Conservation (phyloP, 2,113 vertebrate genomes). For the Sylvia atricapilla region DNA sequence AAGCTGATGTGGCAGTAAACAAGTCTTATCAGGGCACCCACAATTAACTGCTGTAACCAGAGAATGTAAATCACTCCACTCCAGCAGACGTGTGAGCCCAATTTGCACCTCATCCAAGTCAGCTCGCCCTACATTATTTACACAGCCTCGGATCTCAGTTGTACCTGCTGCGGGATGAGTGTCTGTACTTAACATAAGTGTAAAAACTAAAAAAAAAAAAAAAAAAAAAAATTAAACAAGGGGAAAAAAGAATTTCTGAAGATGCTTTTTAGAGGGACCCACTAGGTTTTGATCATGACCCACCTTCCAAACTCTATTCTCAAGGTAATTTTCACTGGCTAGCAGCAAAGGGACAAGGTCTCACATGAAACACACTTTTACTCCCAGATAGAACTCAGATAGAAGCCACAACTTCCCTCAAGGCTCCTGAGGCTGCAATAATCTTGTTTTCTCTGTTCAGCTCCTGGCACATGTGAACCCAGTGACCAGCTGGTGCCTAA, state of each 20-base stretch:
- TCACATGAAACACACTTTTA: background rate
- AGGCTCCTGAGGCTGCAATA: slow-evolving; percentile 4
- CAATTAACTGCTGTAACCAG: slow-evolving; percentile 69
- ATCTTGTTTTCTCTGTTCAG: background rate
- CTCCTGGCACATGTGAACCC: background rate
- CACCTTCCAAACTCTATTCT: background rate
- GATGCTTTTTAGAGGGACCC: background rate
- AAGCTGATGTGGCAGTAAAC: slow-evolving; percentile 53
- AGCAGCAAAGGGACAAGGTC: background rate
- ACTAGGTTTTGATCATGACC: background rate
- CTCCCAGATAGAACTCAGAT: background rate
- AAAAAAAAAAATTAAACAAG: background rate
- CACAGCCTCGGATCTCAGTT: slow-evolving; percentile 77
- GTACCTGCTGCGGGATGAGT: slow-evolving; percentile 55
- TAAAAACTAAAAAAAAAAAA: slow-evolving; percentile 2
- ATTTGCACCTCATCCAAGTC: slow-evolving; percentile 86
- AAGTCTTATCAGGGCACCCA: slow-evolving; percentile 59
- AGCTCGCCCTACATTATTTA: slow-evolving; percentile 78
- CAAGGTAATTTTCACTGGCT: background rate
- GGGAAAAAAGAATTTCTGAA: background rate
- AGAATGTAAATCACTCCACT: slow-evolving; percentile 77
- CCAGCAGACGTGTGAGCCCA: slow-evolving; percentile 69
- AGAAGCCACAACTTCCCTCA: background rate
- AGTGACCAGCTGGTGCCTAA: background rate
- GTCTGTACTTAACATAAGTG: background rate